These are phyloP conservation scores for Tanypteryx hageni DNA, from an alignment of 2,888 invertebrate genomes.

Conservation along the genomic window DNA sequence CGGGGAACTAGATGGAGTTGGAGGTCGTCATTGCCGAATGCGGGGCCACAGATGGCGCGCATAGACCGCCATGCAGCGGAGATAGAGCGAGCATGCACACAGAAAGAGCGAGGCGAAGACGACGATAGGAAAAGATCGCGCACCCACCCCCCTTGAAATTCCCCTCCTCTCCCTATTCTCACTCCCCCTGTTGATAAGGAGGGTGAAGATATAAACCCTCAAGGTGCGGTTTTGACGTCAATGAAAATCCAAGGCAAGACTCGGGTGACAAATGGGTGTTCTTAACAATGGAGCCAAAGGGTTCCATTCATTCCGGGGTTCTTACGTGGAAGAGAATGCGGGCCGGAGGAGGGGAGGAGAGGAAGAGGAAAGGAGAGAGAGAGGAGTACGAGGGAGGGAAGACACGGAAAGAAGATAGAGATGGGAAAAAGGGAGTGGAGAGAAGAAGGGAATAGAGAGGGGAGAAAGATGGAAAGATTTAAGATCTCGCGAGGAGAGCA, in stretches of 20 bases:
- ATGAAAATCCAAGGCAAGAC: slow-evolving; percentile 56
- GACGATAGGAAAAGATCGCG: background rate
- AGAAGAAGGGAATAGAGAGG: background rate
- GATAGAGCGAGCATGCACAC: background rate
- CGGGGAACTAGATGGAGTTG: background rate
- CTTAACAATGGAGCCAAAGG: slow-evolving; percentile 60
- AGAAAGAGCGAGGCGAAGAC: background rate
- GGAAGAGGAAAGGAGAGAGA: background rate
- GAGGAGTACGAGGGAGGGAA: background rate
- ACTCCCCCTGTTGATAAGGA: slow-evolving; percentile 55
- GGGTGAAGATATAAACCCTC: slow-evolving; percentile 62
- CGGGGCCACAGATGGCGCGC: background rate
- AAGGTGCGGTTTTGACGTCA: slow-evolving; percentile 64
- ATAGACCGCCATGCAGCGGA: background rate
- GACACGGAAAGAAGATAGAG: background rate
- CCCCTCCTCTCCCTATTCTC: background rate
- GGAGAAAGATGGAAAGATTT: background rate
- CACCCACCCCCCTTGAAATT: background rate
- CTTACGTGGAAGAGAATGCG: background rate
- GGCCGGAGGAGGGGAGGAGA: background rate
- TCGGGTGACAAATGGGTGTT: slow-evolving; percentile 53
- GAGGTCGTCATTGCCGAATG: background rate
- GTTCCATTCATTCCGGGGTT: slow-evolving; percentile 53
- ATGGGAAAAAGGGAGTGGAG: background rate
- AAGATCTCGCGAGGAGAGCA: background rate